Percentiles rank a stretch among this genome's conserved stretches.
phyloP scores from a whole-genome alignment of 2,113 vertebrate species.

The Anarrhichthys ocellatus region DNA sequence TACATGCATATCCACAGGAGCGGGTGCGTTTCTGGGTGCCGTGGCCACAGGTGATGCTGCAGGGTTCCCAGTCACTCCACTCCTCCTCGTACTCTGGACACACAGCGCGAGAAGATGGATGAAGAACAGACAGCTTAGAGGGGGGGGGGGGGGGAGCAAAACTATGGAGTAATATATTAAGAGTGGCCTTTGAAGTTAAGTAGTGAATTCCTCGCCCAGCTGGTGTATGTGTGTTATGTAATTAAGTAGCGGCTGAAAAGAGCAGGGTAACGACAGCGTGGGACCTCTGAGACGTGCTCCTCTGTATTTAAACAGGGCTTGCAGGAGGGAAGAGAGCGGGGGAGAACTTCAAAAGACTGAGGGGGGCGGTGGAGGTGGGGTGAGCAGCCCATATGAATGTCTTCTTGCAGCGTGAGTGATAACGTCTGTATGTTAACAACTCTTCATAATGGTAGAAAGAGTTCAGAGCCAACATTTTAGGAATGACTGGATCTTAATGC shows the following conservation, averaged over 20 bases:
- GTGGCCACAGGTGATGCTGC: conserved; percentile 85
- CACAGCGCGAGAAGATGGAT: conserved; percentile 2
- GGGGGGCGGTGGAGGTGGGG: background rate
- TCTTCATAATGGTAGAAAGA: background rate
- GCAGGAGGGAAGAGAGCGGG: background rate
- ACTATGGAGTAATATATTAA: conserved; percentile 34
- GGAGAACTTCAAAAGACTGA: conserved; percentile 39
- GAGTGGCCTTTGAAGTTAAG: conserved; percentile 56
- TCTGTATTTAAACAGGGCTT: conserved; percentile 35
- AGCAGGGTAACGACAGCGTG: conserved; percentile 32
- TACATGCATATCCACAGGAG: conserved; percentile 88
- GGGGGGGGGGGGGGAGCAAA: background rate
- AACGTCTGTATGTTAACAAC: conserved; percentile 7
- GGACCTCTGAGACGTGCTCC: conserved; percentile 38
- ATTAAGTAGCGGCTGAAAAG: conserved; percentile 35
- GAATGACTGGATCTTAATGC: background rate
- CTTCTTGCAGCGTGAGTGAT: conserved; percentile 25
- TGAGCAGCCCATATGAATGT: conserved; percentile 13
- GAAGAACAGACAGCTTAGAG: background rate
- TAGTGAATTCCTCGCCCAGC: conserved; percentile 64
- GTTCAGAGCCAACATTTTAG: conserved; percentile 7
- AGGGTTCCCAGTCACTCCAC: conserved; percentile 90
- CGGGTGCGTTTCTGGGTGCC: conserved; percentile 88
- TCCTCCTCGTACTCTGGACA: conserved; percentile 86
- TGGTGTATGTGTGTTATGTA: conserved; percentile 56